Evolutionary conservation across 2,113 vertebrate species (phyloP).

Genomic region (Leptobrachium ailaonicum): DNA sequence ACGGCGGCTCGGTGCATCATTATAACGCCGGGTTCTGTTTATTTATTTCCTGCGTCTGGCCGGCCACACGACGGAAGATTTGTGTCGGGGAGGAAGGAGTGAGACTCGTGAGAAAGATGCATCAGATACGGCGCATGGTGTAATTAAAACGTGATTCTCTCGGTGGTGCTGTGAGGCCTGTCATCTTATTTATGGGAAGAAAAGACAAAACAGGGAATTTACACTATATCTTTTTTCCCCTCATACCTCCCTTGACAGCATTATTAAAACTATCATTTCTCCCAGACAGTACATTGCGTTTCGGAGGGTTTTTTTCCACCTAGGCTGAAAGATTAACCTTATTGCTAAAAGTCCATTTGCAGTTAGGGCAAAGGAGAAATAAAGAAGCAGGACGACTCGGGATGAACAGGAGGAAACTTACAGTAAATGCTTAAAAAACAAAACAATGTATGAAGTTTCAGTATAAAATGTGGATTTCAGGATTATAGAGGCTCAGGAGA

Average conservation of each 20-base stretch:
- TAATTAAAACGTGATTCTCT: slow-evolving; percentile 21
- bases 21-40: not conserved
- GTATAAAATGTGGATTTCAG: no score
- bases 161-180: not conserved
- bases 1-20: no score
- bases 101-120: no score
- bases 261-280: slow-evolving; percentile 42
- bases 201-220: slow-evolving; percentile 2
- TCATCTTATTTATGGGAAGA: slow-evolving; percentile 25
- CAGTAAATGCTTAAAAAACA: no score
- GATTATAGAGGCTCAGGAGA: no score
- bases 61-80: not conserved
- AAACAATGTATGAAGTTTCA: no score
- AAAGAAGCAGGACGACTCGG: not conserved
- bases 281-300: slow-evolving; percentile 5
- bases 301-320: not conserved
- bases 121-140: not conserved
- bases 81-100: not conserved
- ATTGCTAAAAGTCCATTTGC: not conserved
- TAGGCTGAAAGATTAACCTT: slow-evolving; percentile 17
- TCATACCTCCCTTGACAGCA: slow-evolving; percentile 21
- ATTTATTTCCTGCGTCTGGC: not conserved
- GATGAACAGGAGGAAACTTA: not conserved
- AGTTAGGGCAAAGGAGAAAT: not conserved
- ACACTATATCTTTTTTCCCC: slow-evolving; percentile 15